These are phyloP conservation scores for Zaprionus lachaisei DNA, from an alignment of 1,140 invertebrate genomes.

Conservation along the genomic window DNA sequence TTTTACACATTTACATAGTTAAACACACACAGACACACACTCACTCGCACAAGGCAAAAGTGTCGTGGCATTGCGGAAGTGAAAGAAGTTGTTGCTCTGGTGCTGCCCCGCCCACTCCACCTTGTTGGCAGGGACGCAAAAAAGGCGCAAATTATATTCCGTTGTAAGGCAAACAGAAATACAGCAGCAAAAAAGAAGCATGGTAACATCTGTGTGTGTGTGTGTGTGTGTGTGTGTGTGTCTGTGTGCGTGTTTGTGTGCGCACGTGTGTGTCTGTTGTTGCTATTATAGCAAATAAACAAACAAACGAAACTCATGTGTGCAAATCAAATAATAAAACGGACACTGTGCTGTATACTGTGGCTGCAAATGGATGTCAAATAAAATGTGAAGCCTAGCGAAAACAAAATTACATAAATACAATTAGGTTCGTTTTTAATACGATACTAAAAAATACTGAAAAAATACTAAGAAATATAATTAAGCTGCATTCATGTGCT, in stretches of 20 bases:
- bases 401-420: conserved; percentile 14
- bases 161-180: conserved; percentile 72
- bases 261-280: conserved; percentile 26
- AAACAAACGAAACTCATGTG: conserved; percentile 59
- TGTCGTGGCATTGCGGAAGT: conserved; percentile 78
- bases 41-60: conserved; percentile 47
- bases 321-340: conserved; percentile 33
- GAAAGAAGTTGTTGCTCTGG: conserved; percentile 68
- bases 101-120: not conserved
- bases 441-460: not conserved
- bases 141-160: conserved; percentile 76
- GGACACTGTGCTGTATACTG: conserved; percentile 11
- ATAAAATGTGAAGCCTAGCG: conserved; percentile 4
- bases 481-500: not conserved
- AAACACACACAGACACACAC: conserved; percentile 54
- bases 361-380: conserved; percentile 20
- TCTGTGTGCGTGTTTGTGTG: not conserved
- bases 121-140: conserved; percentile 39
- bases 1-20: conserved; percentile 83
- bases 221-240: not conserved
- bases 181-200: conserved; percentile 21
- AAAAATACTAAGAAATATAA: not conserved
- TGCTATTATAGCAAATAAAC: conserved; percentile 63
- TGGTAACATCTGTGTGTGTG: conserved; percentile 16
- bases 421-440: no score